Conservation (phyloP, 2,888 invertebrate genomes). For the Gordius sp. region DNA sequence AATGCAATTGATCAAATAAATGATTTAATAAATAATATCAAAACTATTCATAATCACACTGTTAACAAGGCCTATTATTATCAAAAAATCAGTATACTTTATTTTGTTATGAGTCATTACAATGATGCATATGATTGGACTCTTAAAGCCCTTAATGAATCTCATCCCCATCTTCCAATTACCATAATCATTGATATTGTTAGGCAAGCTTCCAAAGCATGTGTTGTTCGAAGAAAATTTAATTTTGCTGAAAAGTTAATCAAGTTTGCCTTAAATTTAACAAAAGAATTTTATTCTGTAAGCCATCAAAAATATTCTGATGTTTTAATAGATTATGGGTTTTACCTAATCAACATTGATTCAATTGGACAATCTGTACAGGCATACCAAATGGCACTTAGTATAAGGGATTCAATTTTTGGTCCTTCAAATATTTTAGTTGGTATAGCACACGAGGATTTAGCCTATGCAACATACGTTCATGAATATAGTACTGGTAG, state of each 20-base stretch:
- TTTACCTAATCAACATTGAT: slow-evolving; percentile 63
- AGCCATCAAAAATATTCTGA: slow-evolving; percentile 44
- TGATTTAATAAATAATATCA: too few species aligned
- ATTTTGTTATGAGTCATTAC: slow-evolving; percentile 54
- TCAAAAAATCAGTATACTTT: neutral
- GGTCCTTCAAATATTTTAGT: slow-evolving; percentile 44
- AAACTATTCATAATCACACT: too few species aligned
- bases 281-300: neutral
- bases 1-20: too few species aligned
- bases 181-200: slow-evolving; percentile 43
- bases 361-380: slow-evolving; percentile 35
- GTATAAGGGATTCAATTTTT: neutral
- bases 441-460: slow-evolving; percentile 62
- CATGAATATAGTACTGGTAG: slow-evolving; percentile 64
- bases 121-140: slow-evolving; percentile 51
- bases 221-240: slow-evolving; percentile 62
- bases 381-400: neutral
- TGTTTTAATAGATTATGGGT: slow-evolving; percentile 59
- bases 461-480: slow-evolving; percentile 71
- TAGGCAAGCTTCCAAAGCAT: slow-evolving; percentile 55
- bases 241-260: slow-evolving; percentile 51
- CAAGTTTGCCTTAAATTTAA: slow-evolving; percentile 22
- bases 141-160: slow-evolving; percentile 42
- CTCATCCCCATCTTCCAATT: slow-evolving; percentile 28
- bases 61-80: neutral